These are phyloP conservation scores for Chirona hameri DNA, from an alignment of 2,888 invertebrate genomes.

Conservation along the genomic window DNA sequence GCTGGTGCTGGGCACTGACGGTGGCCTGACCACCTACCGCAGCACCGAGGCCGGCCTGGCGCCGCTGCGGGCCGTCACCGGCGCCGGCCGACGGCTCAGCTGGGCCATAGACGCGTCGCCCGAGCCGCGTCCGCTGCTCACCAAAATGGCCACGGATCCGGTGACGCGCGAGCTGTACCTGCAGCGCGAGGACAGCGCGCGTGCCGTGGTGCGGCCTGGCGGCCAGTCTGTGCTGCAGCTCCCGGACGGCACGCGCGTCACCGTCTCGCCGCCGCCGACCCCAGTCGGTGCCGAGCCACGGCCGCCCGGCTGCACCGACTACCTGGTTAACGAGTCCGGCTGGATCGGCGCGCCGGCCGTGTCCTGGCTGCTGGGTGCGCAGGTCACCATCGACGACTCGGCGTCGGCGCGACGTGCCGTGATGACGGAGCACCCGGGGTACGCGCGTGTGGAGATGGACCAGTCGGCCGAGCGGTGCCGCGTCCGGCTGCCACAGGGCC, in stretches of 20 bases:
- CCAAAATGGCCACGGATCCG: constrained; percentile 22
- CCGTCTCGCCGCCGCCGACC: not conserved
- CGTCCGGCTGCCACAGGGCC: constrained; percentile 23
- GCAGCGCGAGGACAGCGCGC: constrained; percentile 26
- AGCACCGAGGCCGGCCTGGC: not conserved
- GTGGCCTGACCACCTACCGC: not conserved
- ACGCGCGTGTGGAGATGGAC: constrained; percentile 22
- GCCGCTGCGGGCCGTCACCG: not conserved
- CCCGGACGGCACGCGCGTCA: constrained; percentile 4
- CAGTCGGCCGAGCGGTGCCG: not conserved
- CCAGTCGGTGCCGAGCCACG: not conserved
- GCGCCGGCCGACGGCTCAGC: not conserved
- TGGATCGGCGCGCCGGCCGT: not conserved
- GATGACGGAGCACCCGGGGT: not conserved
- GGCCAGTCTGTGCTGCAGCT: not conserved
- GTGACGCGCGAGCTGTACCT: constrained; percentile 27
- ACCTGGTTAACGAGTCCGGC: constrained; percentile 6
- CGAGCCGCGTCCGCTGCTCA: constrained; percentile 1
- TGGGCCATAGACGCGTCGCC: not conserved
- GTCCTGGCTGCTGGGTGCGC: not conserved
- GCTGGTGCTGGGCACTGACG: not conserved
- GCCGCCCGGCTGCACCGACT: not conserved
- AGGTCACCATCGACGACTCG: not conserved
- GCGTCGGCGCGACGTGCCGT: not conserved
- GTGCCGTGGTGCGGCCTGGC: not conserved